Conservation (phyloP, 2,797 vertebrate species). For the Acipenser oxyrinchus region DNA sequence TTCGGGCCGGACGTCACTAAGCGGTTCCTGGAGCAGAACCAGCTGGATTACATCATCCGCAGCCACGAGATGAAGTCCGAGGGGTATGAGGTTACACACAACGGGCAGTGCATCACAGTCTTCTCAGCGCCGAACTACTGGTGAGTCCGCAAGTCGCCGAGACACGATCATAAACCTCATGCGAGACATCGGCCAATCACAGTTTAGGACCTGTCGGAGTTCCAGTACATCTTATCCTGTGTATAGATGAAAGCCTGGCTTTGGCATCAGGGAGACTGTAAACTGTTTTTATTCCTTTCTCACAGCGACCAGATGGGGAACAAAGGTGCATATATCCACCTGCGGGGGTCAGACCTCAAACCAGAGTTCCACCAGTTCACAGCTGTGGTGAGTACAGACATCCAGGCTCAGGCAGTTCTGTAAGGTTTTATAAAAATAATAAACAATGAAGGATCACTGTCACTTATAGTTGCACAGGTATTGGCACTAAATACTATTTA, state of each 20-base stretch:
- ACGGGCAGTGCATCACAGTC: conserved; percentile 87
- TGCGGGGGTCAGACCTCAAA: conserved; percentile 84
- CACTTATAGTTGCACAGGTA: too few relatives aligned
- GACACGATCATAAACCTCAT: too few relatives aligned
- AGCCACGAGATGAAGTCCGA: conserved; percentile 90
- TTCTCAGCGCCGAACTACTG: conserved; percentile 97
- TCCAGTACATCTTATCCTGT: too few relatives aligned
- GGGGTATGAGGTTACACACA: conserved; percentile 89
- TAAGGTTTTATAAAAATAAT: too few relatives aligned
- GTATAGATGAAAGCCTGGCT: too few relatives aligned
- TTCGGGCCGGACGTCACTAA: conserved; percentile 85
- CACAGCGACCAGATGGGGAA: conserved; percentile 94
- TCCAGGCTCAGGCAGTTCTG: too few relatives aligned
- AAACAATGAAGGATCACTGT: too few relatives aligned
- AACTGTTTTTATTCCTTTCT: too few relatives aligned
- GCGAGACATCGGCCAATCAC: too few relatives aligned
- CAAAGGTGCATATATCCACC: conserved; percentile 91
- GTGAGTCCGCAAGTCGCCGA: conserved; percentile 40
- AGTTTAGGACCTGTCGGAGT: too few relatives aligned
- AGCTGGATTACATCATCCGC: conserved; percentile 81
- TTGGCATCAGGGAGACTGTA: too few relatives aligned
- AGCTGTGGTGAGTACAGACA: conserved; percentile 78
- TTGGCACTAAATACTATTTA: too few relatives aligned
- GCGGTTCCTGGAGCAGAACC: conserved; percentile 81
- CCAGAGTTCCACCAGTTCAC: conserved; percentile 93